Evolutionary conservation across 1,140 invertebrate genomes (phyloP).

Genomic region (Brachionus calyciflorus): DNA sequence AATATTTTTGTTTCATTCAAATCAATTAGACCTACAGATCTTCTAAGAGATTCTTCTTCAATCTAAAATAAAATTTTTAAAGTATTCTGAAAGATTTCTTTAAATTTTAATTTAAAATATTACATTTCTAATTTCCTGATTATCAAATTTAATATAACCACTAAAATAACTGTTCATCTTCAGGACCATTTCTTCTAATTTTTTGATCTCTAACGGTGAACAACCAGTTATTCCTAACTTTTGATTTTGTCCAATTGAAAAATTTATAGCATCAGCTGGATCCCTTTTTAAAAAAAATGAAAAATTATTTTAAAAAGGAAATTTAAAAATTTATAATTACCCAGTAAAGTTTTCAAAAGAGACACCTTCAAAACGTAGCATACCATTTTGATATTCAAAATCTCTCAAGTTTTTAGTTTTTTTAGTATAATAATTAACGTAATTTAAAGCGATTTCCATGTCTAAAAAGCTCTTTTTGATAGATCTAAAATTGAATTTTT

Average conservation of each 20-base stretch:
- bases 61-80: not conserved
- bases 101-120: not conserved
- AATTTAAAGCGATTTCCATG: slow-evolving; percentile 27
- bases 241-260: slow-evolving; percentile 9
- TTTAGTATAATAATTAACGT: not conserved
- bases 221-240: not conserved
- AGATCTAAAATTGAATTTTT: not conserved
- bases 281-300: not conserved
- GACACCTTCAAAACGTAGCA: not conserved
- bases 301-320: not conserved
- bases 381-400: slow-evolving; percentile 12
- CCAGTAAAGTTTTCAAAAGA: slow-evolving; percentile 5
- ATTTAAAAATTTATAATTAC: not conserved
- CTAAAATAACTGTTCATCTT: slow-evolving; percentile 37
- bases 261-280: not conserved
- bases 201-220: not conserved
- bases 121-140: slow-evolving; percentile 17
- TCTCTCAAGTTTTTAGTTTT: not conserved
- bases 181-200: not conserved
- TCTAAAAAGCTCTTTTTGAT: slow-evolving; percentile 33
- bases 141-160: slow-evolving; percentile 21
- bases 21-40: not conserved
- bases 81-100: not conserved
- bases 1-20: slow-evolving; percentile 21
- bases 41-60: slow-evolving; percentile 33